Percentiles rank a stretch among this genome's conserved stretches.
Conservation (phyloP, 2,888 invertebrate species). For the Folsomia candida region DNA sequence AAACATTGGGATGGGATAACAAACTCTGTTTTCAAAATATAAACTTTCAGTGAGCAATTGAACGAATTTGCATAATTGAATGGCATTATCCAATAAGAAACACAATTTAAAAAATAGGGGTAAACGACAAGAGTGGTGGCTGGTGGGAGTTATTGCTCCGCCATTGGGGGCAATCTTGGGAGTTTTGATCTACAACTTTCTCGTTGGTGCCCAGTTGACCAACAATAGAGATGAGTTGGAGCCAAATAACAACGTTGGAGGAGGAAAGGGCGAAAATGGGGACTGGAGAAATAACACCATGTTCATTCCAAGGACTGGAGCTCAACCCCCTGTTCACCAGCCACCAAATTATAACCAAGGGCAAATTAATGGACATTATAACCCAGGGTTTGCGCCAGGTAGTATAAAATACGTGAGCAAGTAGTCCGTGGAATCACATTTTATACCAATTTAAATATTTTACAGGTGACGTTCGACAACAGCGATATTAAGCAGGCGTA, state of each 20-base stretch:
- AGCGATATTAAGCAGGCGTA: neutral
- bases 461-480: neutral
- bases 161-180: constrained; percentile 38
- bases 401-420: no score
- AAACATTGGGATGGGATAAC: constrained; percentile 57
- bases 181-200: constrained; percentile 37
- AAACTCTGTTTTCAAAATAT: constrained; percentile 44
- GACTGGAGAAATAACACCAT: constrained; percentile 29
- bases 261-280: constrained; percentile 14
- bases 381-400: constrained; percentile 16
- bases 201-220: constrained; percentile 20
- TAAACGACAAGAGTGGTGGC: constrained; percentile 41
- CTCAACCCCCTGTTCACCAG: neutral
- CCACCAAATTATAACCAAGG: neutral
- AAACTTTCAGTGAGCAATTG: constrained; percentile 5
- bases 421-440: no score
- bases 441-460: no score
- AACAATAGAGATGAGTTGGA: constrained; percentile 19
- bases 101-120: constrained; percentile 12
- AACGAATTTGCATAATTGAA: neutral
- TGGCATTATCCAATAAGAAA: no score
- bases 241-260: neutral
- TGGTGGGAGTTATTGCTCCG: constrained; percentile 45
- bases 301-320: constrained; percentile 25
- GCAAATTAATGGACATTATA: constrained; percentile 13